Base-by-base conservation (phyloP, 2,113 vertebrate genomes). In the Pterocles burchelli region DNA sequence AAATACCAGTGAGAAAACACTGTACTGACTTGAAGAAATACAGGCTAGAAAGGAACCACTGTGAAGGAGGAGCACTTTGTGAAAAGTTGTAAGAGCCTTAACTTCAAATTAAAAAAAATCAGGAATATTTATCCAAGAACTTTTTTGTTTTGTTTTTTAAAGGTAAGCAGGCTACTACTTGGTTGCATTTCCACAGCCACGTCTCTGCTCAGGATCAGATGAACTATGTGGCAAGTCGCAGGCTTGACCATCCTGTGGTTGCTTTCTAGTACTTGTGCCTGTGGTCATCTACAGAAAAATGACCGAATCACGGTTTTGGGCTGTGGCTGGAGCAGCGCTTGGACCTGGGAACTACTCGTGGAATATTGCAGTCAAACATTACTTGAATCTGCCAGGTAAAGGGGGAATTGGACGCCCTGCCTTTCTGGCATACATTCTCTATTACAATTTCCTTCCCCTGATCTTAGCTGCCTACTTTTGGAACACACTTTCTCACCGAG, bases 301-400 rank as follows among this genome's bases (percentile, higher is more conserved):
- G 2, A 79, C 10, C 0, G 1, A 89, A 33, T 36, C 0, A 0
- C 28, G 26, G n/a, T 43, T 38, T 9, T 63, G 61, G n/a, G 31
- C 31, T 76, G 63, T 5, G 25, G 54, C 52, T 76, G 46, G 13
- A 82, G 22, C 29, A 82, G 59, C n/a, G 48, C 24, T 12, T 71
- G 67, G 21, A 66, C 13, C 31, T 70, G 43, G 51, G 43, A 91
- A 73, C 10, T 86, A 20, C 55, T 41, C 14, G 31, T 38, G 59
- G 18, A 89, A 11, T 29, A 67, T 0, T 43, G 34, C 38, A 71
- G 26, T n/a, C 75, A 62, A 65, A 61, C 5, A 26, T 9, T 13
- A 46, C n/a, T 22, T 33, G 11, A 58, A 59, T 58, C 24, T 67
- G 22, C 25, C 45, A 73, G 17, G 22, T 49, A 55, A 91, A 48